Base-by-base conservation (phyloP, 2,113 vertebrate genomes). In the Nothocercus nigrocapillus region DNA sequence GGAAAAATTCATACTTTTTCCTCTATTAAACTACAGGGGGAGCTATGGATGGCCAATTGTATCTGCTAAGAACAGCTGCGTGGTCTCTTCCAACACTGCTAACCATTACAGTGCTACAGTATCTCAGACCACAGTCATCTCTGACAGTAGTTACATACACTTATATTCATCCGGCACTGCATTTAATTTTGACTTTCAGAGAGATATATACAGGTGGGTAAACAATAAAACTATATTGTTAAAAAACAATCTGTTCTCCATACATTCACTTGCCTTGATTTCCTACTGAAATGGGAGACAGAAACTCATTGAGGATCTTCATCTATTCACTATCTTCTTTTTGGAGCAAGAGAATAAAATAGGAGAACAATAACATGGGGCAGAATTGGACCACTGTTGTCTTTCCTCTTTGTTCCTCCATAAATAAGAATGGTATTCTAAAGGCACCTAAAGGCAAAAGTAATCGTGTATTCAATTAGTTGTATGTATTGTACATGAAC, bases 11-110 rank as follows among this genome's bases (percentile, higher is more conserved):
- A 59, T 64, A 3, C 18, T 74, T 67, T 72, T 49, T 59, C 3
- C 0, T 40, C 11, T 38, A 24, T 2, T 13, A 59, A 27, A 3
- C 3, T 18, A 63, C 0, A 0, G 9, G 24, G 51, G 25, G 20
- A 64, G 45, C 22, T 67, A 24, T 30, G 21, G 22, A 12, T 12
- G 49, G 38, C 3, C 42, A 76, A 9, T 9, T 36, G 38, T 17
- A 12, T 11, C 34, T 42, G 14, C 7, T 2, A 2, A 9, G 18
- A 27, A 2, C 13, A 81, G 7, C 1, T 38, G 27, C 0, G 2
- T 32, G 8, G 1, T 25, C 49, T 40, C 17, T 79, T 63, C 36
- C 6, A 2, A 20, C 38, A 30, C 14, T 27, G 11, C 19, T 54
- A 62, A n/a, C 45, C 36, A 3, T 17, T 32, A 61, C 0, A 0